Evolutionary conservation across 35 echinoderm and acorn worm species (phyloP), one percentile per base, ranked within the genome.

Genomic region (Apostichopus japonicus): DNA sequence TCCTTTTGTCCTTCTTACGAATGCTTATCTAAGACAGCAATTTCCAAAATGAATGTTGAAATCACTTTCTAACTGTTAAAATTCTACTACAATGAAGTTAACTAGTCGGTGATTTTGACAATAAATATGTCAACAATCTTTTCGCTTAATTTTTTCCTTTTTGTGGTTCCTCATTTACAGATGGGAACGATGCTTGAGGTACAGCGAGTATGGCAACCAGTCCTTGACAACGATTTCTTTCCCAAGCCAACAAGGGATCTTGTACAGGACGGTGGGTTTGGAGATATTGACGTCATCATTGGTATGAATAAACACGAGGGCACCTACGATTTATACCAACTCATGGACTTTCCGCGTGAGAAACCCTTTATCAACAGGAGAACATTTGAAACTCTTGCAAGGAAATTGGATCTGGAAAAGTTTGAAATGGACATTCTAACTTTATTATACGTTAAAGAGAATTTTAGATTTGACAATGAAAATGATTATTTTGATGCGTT

Each of bases 291-390:
- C 16, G 27, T 89, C 23, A 72, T 91, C 52, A 91, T 91, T 67
- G 90, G 90, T 6, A 53, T n/a, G 10, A 91, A 91, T 53, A 57
- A 79, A 51, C 15, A 91, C 15, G 90, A 91, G 23, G 90, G 90
- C 5, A 54, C 72, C 79, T 56, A 53, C 17, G 6, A 58, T 11
- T 23, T 79, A 24, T 79, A 53, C 55, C 33, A 78, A 56, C 53
- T 59, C 6, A 78, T 55, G 8, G 72, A 67, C 25, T 55, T 79
- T 9, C 53, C 90, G 5, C 54, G 33, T 56, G 11, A 78, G 1
- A 55, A 78, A 76, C 90, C 90, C 3, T 78, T n/a, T 7, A 77
- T 91, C 21, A 27, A 58, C 13, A 58, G 19, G 10, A 53, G 8
- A 57, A 54, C 71, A 79, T 91, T 91, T 52, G 6, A 78, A 53